Percentiles rank a stretch among this genome's conserved stretches.
Conservation (phyloP, 2,113 vertebrate species). For the Triplophysa dalaica region DNA sequence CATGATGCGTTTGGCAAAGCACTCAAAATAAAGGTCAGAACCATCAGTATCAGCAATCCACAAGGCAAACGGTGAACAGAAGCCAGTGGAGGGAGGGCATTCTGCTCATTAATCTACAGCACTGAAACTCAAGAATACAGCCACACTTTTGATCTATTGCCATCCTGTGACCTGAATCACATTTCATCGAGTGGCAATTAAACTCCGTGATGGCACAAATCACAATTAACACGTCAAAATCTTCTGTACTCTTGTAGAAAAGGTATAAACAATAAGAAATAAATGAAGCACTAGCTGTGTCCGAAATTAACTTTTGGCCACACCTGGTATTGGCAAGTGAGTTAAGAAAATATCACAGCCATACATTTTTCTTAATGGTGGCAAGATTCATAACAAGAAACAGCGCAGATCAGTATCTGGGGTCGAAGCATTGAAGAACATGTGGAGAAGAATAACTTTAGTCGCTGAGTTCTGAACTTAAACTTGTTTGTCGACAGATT, state of each 20-base stretch:
- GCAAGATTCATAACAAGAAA: too few species aligned
- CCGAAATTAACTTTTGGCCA: too few species aligned
- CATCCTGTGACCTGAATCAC: neutral
- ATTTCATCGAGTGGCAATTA: neutral
- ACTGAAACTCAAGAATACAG: neutral
- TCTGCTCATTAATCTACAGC: slow-evolving; percentile 24
- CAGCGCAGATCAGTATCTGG: too few species aligned
- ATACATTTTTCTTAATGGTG: too few species aligned
- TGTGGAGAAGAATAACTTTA: too few species aligned
- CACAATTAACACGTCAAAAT: slow-evolving; percentile 9
- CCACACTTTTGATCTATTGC: slow-evolving; percentile 20
- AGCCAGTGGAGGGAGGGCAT: slow-evolving; percentile 52
- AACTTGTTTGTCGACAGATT: too few species aligned
- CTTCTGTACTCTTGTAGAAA: neutral
- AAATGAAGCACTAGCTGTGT: too few species aligned
- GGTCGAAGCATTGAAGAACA: too few species aligned
- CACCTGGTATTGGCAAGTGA: too few species aligned
- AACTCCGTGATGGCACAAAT: neutral
- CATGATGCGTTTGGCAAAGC: slow-evolving; percentile 62
- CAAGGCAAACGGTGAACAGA: slow-evolving; percentile 53
- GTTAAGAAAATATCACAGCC: too few species aligned
- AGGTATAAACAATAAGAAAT: neutral
- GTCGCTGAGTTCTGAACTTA: too few species aligned
- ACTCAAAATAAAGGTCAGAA: slow-evolving; percentile 73
- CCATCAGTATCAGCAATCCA: slow-evolving; percentile 69